Base-by-base conservation (phyloP, 53 echinoderm and acorn worm species). In the Echinometra lucunter region DNA sequence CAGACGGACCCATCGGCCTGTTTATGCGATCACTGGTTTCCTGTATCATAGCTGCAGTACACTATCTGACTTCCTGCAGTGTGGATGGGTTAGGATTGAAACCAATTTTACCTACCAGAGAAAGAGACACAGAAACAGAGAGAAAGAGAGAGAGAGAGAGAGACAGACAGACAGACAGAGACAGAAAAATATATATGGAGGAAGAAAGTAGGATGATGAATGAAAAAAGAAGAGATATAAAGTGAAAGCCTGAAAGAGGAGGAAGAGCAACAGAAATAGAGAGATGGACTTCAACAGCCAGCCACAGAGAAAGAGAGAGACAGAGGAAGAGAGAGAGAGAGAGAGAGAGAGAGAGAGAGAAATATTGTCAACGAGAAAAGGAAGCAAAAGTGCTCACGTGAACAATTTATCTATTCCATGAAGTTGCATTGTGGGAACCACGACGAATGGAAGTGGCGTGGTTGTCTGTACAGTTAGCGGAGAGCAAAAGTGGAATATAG, bases 331-430 rank as follows among this genome's bases (percentile, higher is more conserved):
- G 32, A 32, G 34, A 69, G 10, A 69, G 9, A 69, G 30, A 67
- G 28, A 67, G 17, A 1, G 18, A 67, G 28, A 67, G 28, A 3
- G 67, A 28, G 0, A 7, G 4, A 89, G 89, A 89, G 89, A 89
- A 16, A 63, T 37, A 89, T 37, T 58, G 38, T 57, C 6, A 58
- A 89, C 35, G 58, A 47, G 37, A 60, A 89, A 58, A 89, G 89
- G 89, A 89, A 89, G 89, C 58, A 58, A 89, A 89, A 58, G 89
- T 89, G 89, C 60, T 37, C 89, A 89, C 89, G 89, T 89, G 89
- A 89, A 89, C 89, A 89, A 85, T 89, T 57, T 89, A 89, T 89
- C 60, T 89, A 38, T 89, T 89, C 37, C 58, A 18, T 89, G 57
- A 89, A 58, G 30, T 53, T 57, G 89, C 89, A 89, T 89, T 89